Evolutionary conservation across 2,113 vertebrate genomes (phyloP).

Genomic region (Mus pahari): DNA sequence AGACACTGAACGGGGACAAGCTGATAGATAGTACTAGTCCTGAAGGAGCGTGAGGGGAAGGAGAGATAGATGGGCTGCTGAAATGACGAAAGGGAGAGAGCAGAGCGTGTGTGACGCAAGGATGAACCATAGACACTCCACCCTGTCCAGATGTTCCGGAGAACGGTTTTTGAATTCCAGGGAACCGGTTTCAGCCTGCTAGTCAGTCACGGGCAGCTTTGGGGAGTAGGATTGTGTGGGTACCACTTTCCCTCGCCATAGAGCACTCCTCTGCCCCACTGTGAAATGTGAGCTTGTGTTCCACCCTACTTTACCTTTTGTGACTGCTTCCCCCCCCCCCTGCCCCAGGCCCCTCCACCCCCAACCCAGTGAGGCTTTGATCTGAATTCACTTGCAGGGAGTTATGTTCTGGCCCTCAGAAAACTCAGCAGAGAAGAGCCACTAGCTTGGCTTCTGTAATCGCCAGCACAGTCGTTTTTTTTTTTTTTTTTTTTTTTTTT

Average conservation of each 20-base stretch:
- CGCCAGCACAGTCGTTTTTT: not conserved
- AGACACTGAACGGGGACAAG: not conserved
- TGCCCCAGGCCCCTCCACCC: no score
- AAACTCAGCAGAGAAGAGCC: not conserved
- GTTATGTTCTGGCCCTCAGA: not conserved
- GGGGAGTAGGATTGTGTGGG: not conserved
- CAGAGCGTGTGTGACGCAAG: no score
- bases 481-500: not conserved
- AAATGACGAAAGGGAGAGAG: no score
- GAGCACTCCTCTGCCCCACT: not conserved
- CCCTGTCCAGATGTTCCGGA: rapidly evolving
- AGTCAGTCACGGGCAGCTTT: not conserved
- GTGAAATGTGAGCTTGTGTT: not conserved
- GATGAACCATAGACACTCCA: no score
- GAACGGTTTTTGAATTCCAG: not conserved
- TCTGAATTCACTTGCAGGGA: constrained; percentile 14
- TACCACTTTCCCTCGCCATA: not conserved
- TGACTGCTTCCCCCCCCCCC: not conserved
- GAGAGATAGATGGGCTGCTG: rapidly evolving
- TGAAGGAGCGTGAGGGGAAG: not conserved
- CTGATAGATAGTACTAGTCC: no score
- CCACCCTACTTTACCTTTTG: not conserved
- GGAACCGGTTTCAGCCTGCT: not conserved
- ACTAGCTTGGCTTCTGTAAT: not conserved
- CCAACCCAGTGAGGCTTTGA: not conserved